Conservation (phyloP, 2,888 invertebrate species). For the Stomorhina lunata region DNA sequence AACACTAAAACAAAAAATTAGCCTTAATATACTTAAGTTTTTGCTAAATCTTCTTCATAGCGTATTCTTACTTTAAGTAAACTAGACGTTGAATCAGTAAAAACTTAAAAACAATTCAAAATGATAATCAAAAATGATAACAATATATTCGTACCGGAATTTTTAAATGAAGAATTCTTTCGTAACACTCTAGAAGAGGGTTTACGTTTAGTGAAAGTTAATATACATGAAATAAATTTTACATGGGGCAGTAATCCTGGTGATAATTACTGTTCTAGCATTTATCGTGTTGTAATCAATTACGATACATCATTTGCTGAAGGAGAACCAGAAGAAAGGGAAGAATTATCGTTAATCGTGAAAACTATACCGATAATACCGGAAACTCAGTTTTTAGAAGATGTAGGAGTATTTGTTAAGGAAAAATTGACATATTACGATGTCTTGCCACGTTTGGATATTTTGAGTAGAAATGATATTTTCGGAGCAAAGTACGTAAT, state of each 20-base stretch:
- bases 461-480: slow-evolving; percentile 73
- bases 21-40: slow-evolving; percentile 15
- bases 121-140: slow-evolving; percentile 69
- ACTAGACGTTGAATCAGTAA: background rate
- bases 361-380: slow-evolving; percentile 75
- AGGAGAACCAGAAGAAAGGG: slow-evolving; percentile 53
- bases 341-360: slow-evolving; percentile 73
- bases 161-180: slow-evolving; percentile 72
- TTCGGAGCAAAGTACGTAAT: slow-evolving; percentile 74
- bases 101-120: background rate
- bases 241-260: slow-evolving; percentile 76
- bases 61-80: background rate
- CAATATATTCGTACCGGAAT: slow-evolving; percentile 72
- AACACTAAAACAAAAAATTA: background rate
- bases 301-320: background rate
- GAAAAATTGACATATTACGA: slow-evolving; percentile 79
- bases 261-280: slow-evolving; percentile 77
- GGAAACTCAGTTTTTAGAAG: slow-evolving; percentile 76
- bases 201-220: slow-evolving; percentile 69
- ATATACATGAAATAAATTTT: slow-evolving; percentile 70
- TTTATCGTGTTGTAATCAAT: slow-evolving; percentile 71
- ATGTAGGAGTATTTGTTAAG: slow-evolving; percentile 79
- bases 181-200: slow-evolving; percentile 74
- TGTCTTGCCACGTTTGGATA: slow-evolving; percentile 78
- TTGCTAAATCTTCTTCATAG: slow-evolving; percentile 29